These are phyloP conservation scores for Desoria tigrina DNA, from an alignment of 2,888 invertebrate species.

Conservation along the genomic window DNA sequence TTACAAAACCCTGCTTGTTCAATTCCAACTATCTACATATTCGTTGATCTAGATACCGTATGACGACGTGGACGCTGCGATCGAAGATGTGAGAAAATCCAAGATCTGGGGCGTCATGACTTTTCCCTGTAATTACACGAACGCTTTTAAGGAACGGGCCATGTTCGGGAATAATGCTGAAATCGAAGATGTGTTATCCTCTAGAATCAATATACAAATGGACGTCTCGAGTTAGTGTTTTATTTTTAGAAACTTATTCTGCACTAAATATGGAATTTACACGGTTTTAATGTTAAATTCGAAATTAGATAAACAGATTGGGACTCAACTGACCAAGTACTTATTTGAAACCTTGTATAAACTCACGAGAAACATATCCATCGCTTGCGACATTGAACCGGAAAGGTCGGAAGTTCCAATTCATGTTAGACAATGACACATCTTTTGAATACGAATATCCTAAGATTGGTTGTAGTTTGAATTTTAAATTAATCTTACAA, in stretches of 20 bases:
- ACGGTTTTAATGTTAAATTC: slow-evolving; percentile 44
- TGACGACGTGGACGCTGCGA: slow-evolving; percentile 61
- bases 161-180: slow-evolving; percentile 78
- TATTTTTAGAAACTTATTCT: neutral
- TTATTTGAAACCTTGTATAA: slow-evolving; percentile 81
- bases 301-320: slow-evolving; percentile 90
- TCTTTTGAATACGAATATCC: neutral
- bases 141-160: slow-evolving; percentile 79
- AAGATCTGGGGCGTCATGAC: slow-evolving; percentile 85
- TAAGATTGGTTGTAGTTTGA: neutral
- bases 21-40: neutral
- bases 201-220: slow-evolving; percentile 83
- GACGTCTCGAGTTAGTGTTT: slow-evolving; percentile 79
- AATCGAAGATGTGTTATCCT: slow-evolving; percentile 80
- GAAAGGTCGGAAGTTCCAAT: slow-evolving; percentile 65
- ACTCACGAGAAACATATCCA: slow-evolving; percentile 74
- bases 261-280: no score
- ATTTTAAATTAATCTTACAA: no score
- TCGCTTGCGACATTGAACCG: slow-evolving; percentile 75
- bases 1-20: neutral
- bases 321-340: slow-evolving; percentile 81
- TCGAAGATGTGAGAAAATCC: slow-evolving; percentile 71
- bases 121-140: slow-evolving; percentile 85
- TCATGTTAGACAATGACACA: slow-evolving; percentile 24
- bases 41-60: slow-evolving; percentile 24